Conservation (phyloP, 2,888 invertebrate genomes). For the Pachycephus smyrnensis region DNA sequence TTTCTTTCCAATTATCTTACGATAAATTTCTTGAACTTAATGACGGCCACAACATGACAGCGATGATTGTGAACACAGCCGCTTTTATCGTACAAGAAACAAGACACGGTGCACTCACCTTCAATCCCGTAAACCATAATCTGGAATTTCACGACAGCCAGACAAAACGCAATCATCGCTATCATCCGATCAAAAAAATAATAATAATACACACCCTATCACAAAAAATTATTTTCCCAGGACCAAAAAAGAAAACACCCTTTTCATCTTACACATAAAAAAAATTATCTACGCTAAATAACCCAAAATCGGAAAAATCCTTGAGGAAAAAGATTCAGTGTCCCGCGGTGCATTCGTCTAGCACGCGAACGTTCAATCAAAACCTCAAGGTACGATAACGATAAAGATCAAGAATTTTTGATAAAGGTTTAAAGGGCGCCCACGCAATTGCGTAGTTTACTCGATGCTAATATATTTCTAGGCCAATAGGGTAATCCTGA, state of each 20-base stretch:
- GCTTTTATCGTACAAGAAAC: no score
- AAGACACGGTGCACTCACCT: no score
- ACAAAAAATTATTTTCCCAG: neutral
- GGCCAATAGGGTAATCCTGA: conserved; percentile 19
- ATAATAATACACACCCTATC: no score
- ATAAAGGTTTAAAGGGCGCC: conserved; percentile 40
- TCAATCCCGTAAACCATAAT: no score
- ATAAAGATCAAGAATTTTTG: conserved; percentile 41
- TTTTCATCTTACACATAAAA: neutral
- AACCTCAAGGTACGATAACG: conserved; percentile 28
- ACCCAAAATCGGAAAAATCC: neutral
- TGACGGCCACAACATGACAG: no score
- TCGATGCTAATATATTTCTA: conserved; percentile 30
- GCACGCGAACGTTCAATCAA: conserved; percentile 52
- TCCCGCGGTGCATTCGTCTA: conserved; percentile 33
- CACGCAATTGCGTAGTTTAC: conserved; percentile 53
- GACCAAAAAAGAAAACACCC: neutral
- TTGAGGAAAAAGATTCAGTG: neutral
- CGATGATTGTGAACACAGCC: no score
- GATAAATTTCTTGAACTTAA: no score
- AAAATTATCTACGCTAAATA: neutral
- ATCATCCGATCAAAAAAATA: no score
- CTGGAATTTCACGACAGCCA: no score
- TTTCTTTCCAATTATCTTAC: no score
- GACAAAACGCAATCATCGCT: no score